These are phyloP conservation scores for Motacilla tschutschensis DNA, from an alignment of 2,113 vertebrate genomes.

Conservation along the genomic window DNA sequence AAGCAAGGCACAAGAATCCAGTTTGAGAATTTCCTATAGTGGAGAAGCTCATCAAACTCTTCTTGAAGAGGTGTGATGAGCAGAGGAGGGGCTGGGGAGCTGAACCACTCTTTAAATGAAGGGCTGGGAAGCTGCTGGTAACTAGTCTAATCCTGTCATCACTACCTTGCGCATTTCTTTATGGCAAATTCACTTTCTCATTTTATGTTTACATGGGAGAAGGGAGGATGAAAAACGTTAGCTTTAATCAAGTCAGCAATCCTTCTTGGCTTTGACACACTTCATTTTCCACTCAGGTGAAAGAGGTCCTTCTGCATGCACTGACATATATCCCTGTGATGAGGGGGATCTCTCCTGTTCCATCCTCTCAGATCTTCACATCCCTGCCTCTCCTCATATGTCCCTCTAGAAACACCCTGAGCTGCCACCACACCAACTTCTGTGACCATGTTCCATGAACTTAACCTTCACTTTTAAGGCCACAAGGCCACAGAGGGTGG, in stretches of 20 bases:
- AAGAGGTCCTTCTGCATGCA: neutral
- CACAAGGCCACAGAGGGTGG: neutral
- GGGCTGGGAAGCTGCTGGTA: neutral
- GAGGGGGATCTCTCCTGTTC: neutral
- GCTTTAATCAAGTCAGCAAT: neutral
- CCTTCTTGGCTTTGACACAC: neutral
- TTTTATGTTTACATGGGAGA: neutral
- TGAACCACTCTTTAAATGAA: neutral
- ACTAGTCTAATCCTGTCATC: neutral
- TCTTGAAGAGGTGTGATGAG: neutral
- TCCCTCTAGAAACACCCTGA: neutral
- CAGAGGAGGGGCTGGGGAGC: neutral
- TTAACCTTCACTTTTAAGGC: neutral
- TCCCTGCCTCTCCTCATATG: neutral
- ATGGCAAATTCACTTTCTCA: neutral
- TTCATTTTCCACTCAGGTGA: neutral
- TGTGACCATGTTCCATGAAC: accelerated
- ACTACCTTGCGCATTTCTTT: neutral
- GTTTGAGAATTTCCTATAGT: neutral
- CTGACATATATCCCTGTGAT: neutral
- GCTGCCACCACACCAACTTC: neutral
- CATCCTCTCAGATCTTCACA: neutral
- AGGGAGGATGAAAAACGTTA: neutral
- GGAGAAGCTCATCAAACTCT: neutral
- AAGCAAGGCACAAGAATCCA: neutral